These are phyloP conservation scores for Entosphenus tridentatus DNA, from an alignment of 2,113 vertebrate species.

Conservation along the genomic window DNA sequence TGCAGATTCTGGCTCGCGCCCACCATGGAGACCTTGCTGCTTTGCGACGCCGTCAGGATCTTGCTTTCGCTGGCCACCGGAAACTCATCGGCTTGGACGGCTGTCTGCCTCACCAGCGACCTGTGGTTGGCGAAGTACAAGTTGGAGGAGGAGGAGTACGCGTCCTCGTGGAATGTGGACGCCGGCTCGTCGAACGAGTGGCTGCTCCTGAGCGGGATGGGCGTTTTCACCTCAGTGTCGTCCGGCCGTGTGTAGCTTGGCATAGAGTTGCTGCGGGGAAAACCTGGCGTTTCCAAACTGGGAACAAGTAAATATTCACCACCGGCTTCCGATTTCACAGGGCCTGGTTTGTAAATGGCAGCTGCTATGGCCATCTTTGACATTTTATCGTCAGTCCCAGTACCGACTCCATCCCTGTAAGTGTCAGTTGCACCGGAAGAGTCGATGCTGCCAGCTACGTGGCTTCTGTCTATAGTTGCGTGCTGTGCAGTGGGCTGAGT, in stretches of 20 bases:
- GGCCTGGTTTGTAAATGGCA: too few species aligned
- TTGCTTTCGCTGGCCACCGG: too few species aligned
- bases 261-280: conserved; percentile 49
- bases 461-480: too few species aligned
- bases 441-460: too few species aligned
- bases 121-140: conserved; percentile 23
- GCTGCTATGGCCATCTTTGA: too few species aligned
- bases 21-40: conserved; percentile 63
- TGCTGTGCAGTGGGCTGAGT: conserved; percentile 14
- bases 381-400: too few species aligned
- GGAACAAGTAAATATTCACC: conserved; percentile 19
- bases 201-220: conserved; percentile 51
- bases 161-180: conserved; percentile 31
- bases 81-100: conserved; percentile 12
- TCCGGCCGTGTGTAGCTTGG: conserved; percentile 28
- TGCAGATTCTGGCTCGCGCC: conserved; percentile 16
- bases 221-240: conserved; percentile 11
- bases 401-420: too few species aligned
- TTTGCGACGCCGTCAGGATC: too few species aligned
- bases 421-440: too few species aligned
- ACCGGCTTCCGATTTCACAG: too few species aligned
- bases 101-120: conserved; percentile 73
- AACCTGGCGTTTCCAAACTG: conserved; percentile 32
- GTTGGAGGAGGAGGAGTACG: too few species aligned
- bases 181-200: conserved; percentile 88